Conservation (phyloP, 2,888 invertebrate genomes). For the Prosapia bicincta region DNA sequence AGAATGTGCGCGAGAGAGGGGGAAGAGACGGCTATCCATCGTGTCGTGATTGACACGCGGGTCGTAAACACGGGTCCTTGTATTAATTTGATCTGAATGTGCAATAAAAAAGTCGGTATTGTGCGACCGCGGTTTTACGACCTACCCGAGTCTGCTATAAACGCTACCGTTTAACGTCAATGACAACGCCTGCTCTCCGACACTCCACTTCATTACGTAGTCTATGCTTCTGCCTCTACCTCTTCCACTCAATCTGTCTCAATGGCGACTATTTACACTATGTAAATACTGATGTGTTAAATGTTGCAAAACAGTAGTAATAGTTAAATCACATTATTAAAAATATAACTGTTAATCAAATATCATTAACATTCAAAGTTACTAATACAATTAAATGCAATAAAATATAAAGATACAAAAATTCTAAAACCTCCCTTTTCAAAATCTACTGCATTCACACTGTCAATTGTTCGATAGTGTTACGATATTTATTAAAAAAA, state of each 20-base stretch:
- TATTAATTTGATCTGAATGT: conserved; percentile 2
- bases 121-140: background rate
- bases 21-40: background rate
- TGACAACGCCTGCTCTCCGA: background rate
- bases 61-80: background rate
- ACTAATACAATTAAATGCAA: too few species aligned
- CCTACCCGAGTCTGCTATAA: background rate
- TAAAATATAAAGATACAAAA: too few species aligned
- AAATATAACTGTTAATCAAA: too few species aligned
- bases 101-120: background rate
- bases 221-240: background rate
- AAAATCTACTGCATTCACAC: too few species aligned
- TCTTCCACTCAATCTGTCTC: background rate
- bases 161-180: background rate
- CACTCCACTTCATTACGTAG: background rate
- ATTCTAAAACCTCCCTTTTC: too few species aligned
- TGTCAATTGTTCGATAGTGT: too few species aligned
- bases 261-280: too few species aligned
- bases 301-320: too few species aligned
- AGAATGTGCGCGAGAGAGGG: background rate
- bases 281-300: too few species aligned
- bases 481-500: too few species aligned
- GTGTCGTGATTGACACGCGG: background rate
- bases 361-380: too few species aligned
- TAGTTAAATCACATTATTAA: too few species aligned